Evolutionary conservation across 2,888 invertebrate genomes (phyloP).

Genomic region (Acrocyrtus sp.): DNA sequence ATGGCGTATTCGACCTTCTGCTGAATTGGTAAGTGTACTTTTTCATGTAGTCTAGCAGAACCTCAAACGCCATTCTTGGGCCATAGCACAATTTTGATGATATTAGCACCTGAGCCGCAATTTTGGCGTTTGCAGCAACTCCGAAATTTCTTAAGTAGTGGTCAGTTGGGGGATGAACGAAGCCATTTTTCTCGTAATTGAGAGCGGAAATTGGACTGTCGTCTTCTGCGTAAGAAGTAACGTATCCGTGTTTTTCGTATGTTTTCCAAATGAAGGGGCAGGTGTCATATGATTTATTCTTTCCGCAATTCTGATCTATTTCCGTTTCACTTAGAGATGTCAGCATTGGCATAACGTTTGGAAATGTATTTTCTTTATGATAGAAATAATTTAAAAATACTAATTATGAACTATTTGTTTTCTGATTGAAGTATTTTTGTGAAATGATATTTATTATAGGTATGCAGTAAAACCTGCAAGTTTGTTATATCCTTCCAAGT

Average conservation of each 20-base stretch:
- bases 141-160: constrained; percentile 83
- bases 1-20: constrained; percentile 63
- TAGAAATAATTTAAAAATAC: background rate
- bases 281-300: constrained; percentile 75
- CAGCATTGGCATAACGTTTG: constrained; percentile 85
- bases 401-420: too few relatives aligned
- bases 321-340: constrained; percentile 72
- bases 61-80: constrained; percentile 75
- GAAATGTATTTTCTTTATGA: constrained; percentile 84
- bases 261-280: constrained; percentile 88
- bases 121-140: constrained; percentile 72
- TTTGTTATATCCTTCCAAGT: constrained; percentile 90
- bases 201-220: constrained; percentile 81
- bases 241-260: constrained; percentile 77
- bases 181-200: constrained; percentile 81
- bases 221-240: constrained; percentile 85
- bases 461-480: constrained; percentile 74
- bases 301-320: constrained; percentile 71
- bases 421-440: too few relatives aligned
- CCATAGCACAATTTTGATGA: constrained; percentile 74
- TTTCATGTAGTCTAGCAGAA: constrained; percentile 77
- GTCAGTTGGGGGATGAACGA: constrained; percentile 82
- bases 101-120: constrained; percentile 74
- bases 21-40: constrained; percentile 70
- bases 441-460: too few relatives aligned